phyloP scores from a whole-genome alignment of 1,140 invertebrate species.

The Gyrodactylus salaris region DNA sequence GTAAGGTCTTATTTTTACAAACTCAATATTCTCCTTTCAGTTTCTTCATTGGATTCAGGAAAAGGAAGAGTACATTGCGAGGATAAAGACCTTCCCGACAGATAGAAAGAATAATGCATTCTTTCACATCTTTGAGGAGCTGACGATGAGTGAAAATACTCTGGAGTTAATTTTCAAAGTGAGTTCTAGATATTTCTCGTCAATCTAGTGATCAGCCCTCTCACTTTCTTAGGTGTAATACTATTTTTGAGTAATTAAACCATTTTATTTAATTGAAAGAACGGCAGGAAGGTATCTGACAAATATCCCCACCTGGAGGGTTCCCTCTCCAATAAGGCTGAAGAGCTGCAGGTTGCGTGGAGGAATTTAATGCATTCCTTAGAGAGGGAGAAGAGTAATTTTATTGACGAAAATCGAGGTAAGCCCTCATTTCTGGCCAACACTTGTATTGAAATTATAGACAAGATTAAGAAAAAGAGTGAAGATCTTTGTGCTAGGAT shows the following conservation, averaged over 20 bases:
- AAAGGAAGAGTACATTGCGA: neutral
- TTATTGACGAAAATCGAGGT: neutral
- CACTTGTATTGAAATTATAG: no score
- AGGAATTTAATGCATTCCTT: neutral
- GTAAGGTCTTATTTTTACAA: neutral
- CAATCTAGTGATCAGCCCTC: neutral
- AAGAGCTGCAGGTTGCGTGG: neutral
- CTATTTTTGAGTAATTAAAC: no score
- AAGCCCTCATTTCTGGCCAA: no score
- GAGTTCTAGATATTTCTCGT: neutral
- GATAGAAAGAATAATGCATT: neutral
- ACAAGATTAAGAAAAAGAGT: no score
- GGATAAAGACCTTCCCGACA: neutral
- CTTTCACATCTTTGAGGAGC: neutral
- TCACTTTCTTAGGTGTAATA: neutral
- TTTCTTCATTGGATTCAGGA: neutral
- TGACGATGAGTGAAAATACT: neutral
- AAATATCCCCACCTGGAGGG: neutral
- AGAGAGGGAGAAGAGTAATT: neutral
- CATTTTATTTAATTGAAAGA: neutral
- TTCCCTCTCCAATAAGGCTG: neutral
- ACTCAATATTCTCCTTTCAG: neutral
- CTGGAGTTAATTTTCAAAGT: neutral
- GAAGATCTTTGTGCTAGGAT: no score
- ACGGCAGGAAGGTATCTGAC: neutral